A percentile compares a stretch with the other conserved stretches of the same genome.
These are phyloP conservation scores for Ammodytes dubius DNA, from an alignment of 2,113 vertebrate species.

Conservation along the genomic window DNA sequence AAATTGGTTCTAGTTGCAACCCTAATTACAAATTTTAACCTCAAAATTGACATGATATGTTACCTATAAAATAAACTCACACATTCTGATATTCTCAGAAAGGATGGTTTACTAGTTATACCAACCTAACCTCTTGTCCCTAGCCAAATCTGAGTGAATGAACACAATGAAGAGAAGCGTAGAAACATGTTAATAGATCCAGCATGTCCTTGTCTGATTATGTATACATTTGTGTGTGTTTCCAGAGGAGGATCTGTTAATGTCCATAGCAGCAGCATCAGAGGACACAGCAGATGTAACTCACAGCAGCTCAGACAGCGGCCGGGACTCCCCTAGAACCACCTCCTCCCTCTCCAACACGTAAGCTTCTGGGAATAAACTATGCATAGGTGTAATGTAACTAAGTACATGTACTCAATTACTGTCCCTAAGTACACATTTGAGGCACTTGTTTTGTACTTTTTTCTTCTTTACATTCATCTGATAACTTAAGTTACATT, in stretches of 20 bases:
- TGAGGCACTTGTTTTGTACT: too few relatives aligned
- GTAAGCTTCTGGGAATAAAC: slow-evolving; percentile 30
- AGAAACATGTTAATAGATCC: not conserved
- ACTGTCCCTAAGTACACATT: too few relatives aligned
- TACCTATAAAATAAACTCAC: not conserved
- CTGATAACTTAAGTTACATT: too few relatives aligned
- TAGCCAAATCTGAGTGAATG: not conserved
- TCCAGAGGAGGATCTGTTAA: slow-evolving; percentile 83
- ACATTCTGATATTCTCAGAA: not conserved
- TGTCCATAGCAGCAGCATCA: slow-evolving; percentile 73
- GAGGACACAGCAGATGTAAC: slow-evolving; percentile 36
- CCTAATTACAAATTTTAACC: too few relatives aligned
- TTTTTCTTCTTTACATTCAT: too few relatives aligned
- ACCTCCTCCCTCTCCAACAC: slow-evolving; percentile 57
- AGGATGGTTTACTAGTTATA: too few relatives aligned
- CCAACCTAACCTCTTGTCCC: not conserved
- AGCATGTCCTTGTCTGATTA: not conserved
- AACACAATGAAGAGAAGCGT: not conserved
- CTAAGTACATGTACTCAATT: too few relatives aligned
- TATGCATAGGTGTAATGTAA: too few relatives aligned
- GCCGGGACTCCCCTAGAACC: slow-evolving; percentile 75
- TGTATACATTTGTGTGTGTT: not conserved
- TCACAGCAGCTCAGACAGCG: slow-evolving; percentile 82
- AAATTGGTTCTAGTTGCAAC: too few relatives aligned
- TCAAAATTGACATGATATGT: too few relatives aligned